These are phyloP conservation scores for Eupristina koningsbergeri DNA, from an alignment of 1,140 invertebrate genomes.

Conservation along the genomic window DNA sequence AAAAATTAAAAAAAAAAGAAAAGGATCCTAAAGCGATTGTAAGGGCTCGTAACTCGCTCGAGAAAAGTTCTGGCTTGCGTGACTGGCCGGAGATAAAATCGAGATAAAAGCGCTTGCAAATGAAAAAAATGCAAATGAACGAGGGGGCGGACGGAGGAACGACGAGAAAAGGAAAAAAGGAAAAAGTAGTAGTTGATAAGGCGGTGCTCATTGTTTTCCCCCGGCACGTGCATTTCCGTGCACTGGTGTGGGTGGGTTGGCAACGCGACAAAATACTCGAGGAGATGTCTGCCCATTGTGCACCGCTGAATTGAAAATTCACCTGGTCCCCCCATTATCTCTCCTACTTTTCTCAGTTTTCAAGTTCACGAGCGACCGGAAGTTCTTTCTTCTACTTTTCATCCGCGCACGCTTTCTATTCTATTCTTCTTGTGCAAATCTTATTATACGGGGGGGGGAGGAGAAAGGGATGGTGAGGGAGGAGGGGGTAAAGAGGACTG, in stretches of 20 bases:
- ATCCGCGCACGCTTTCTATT: not conserved
- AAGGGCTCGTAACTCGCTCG: no score
- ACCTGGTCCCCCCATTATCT: not conserved
- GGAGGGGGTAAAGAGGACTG: no score
- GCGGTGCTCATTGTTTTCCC: conserved; percentile 6
- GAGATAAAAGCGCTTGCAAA: not conserved
- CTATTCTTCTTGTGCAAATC: not conserved
- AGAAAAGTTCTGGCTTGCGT: not conserved
- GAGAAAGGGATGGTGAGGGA: no score
- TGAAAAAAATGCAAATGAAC: not conserved
- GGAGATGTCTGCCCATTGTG: no score
- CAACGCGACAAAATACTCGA: not conserved
- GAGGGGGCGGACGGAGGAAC: not conserved
- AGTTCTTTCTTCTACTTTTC: not conserved
- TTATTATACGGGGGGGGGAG: no score
- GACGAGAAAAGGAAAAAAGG: not conserved
- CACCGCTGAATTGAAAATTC: not conserved
- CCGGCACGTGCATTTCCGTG: not conserved
- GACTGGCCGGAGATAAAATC: not conserved
- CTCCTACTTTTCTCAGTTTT: not conserved
- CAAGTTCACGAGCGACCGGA: not conserved
- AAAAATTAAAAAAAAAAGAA: no score
- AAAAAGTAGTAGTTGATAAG: not conserved
- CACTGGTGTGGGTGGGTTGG: not conserved
- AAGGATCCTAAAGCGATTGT: no score